A percentile compares a stretch with the other conserved stretches of the same genome.
Evolutionary conservation across 1,140 invertebrate species (phyloP).

Genomic region (Drosophila ironensis): DNA sequence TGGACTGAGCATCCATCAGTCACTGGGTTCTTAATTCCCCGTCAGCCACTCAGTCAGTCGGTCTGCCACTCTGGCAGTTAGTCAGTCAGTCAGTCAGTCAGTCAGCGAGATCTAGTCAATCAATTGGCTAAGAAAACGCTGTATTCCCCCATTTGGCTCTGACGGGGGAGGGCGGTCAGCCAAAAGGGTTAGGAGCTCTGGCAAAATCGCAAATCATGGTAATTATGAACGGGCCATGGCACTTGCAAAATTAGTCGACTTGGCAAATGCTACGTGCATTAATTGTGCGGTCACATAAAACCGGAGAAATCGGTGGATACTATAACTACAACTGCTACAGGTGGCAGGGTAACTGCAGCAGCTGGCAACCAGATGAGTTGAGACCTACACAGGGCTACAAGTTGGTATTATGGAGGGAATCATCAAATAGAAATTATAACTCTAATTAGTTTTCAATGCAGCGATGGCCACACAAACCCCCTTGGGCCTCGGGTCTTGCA

Average conservation of each 20-base stretch:
- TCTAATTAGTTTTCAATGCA: no score
- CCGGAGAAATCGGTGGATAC: conserved; percentile 16
- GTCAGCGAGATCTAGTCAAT: conserved; percentile 32
- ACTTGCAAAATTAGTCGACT: conserved; percentile 63
- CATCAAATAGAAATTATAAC: no score
- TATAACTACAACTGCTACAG: conserved; percentile 38
- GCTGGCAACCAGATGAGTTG: conserved; percentile 26
- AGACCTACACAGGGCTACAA: conserved; percentile 43
- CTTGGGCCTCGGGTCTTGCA: no score
- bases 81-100: not conserved
- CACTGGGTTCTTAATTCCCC: no score
- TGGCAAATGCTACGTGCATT: conserved; percentile 54
- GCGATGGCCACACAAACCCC: no score
- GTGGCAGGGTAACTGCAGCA: conserved; percentile 44
- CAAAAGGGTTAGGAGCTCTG: conserved; percentile 57
- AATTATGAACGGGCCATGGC: conserved; percentile 59
- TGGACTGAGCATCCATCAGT: no score
- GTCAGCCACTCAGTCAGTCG: not conserved
- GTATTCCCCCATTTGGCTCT: conserved; percentile 18
- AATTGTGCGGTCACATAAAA: conserved; percentile 51
- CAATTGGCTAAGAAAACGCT: conserved; percentile 28
- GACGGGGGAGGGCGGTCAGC: not conserved
- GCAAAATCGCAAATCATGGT: conserved; percentile 67
- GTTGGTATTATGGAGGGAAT: not conserved
- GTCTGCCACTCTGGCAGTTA: not conserved